Conservation (phyloP, 2,888 invertebrate species). For the Slavum lentiscoides region DNA sequence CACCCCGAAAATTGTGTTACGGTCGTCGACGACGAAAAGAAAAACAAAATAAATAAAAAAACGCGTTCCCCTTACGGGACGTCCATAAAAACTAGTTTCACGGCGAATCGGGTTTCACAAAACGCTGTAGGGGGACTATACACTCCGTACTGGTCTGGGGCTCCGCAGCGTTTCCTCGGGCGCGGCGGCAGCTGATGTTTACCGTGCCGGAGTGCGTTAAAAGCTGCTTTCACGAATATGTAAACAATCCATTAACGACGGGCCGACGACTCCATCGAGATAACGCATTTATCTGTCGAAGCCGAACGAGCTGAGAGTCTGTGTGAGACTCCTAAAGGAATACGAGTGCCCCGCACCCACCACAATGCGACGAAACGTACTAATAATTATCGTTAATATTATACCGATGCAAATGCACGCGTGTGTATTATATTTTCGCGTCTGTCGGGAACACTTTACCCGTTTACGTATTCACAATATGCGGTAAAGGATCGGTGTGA, state of each 20-base stretch:
- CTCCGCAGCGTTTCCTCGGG: too few species aligned
- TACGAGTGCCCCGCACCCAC: neutral
- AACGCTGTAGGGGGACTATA: too few species aligned
- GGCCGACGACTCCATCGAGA: neutral
- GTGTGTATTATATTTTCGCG: too few species aligned
- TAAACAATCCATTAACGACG: constrained; percentile 50
- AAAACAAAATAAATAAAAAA: neutral
- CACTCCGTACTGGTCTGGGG: too few species aligned
- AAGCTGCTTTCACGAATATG: constrained; percentile 27
- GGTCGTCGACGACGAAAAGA: neutral
- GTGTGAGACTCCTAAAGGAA: neutral
- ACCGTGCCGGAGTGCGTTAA: constrained; percentile 18
- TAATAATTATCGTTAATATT: too few species aligned
- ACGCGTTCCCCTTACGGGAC: neutral
- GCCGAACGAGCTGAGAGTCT: neutral
- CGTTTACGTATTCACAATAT: too few species aligned
- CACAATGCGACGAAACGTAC: too few species aligned
- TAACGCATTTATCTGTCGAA: neutral
- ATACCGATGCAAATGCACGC: too few species aligned
- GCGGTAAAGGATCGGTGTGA: too few species aligned
- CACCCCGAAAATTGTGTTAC: neutral
- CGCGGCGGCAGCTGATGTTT: constrained; percentile 29
- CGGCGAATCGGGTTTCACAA: constrained; percentile 41
- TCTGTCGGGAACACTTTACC: too few species aligned
- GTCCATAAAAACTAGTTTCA: constrained; percentile 32